Evolutionary conservation across 1,140 invertebrate genomes (phyloP), one percentile per base, ranked within the genome.

Genomic region (Rhysida immarginata): DNA sequence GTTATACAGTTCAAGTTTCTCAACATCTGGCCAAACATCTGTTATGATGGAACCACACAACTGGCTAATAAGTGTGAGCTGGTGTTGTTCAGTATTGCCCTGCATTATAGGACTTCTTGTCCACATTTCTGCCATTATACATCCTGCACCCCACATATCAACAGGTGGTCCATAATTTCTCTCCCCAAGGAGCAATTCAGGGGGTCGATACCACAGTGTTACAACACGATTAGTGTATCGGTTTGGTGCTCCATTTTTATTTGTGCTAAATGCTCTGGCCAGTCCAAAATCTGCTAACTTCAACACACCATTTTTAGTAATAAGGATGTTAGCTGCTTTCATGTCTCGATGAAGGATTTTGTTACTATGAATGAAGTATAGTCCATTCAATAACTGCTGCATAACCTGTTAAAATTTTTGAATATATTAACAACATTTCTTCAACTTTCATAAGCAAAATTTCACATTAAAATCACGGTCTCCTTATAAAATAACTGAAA

Each of bases 91-190:
- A 11, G 88, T 92, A 59, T 84, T 87, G 1, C 96, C 96, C 66
- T 82, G 80, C 74, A 80, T 80, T 27, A 84, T 82, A 5, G 83
- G 82, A 45, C 70, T 75, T 58, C 93, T 74, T 0, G 94, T 98
- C 95, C 95, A 99, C 89, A 99, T 94, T 74, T 99, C 94, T 0
- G 94, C 94, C 93, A 98, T 96, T 43, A 98, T 98, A 66, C 95
- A 98, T 0, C 95, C 96, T 25, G 90, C 94, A 13, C 94, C 94
- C 95, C 95, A 98, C 69, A 97, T 79, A 75, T 99, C 96, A 25
- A 99, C 91, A 0, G 93, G 85, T 11, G 93, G 89, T 0, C 93
- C 93, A 69, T 96, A 96, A 71, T 96, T 93, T 21, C 94, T 74
- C 64, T 96, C 92, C 26, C 96, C 96, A 0, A 95, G 71, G 2